Conservation (phyloP, 1,140 invertebrate species). For the Zaprionus davidi region DNA sequence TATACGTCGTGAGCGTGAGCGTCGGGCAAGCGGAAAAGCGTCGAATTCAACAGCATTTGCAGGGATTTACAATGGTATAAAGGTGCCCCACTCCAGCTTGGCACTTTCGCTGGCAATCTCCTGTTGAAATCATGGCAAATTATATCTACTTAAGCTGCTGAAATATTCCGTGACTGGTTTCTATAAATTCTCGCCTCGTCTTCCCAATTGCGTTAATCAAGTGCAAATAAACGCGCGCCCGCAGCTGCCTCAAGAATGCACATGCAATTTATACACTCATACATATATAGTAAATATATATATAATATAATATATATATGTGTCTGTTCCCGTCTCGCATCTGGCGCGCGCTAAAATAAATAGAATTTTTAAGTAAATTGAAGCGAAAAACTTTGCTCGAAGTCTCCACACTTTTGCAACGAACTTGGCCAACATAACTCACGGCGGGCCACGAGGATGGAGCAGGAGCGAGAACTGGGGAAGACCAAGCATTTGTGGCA, state of each 20-base stretch:
- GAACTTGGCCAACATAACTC: conserved; percentile 77
- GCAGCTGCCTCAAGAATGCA: conserved; percentile 20
- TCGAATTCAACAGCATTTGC: conserved; percentile 60
- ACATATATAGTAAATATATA: not conserved
- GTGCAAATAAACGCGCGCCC: conserved; percentile 23
- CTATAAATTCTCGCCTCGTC: conserved; percentile 18
- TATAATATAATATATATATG: not conserved
- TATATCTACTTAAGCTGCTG: conserved; percentile 13
- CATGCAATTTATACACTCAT: not conserved
- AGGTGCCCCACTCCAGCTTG: not conserved
- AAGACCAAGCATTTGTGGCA: conserved; percentile 28
- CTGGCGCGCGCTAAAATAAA: conserved; percentile 59
- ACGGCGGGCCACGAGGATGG: conserved; percentile 24
- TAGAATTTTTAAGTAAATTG: conserved; percentile 80
- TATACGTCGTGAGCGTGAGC: conserved; percentile 45
- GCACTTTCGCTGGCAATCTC: not conserved
- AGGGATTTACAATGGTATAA: conserved; percentile 27
- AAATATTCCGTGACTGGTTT: conserved; percentile 13
- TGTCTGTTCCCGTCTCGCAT: not conserved
- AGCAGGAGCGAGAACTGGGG: not conserved
- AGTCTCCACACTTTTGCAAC: conserved; percentile 65
- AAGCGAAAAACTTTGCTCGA: conserved; percentile 62
- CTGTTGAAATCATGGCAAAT: conserved; percentile 13
- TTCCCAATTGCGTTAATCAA: conserved; percentile 52
- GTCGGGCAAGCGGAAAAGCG: conserved; percentile 57